phyloP scores from a whole-genome alignment of 1,140 invertebrate species.

The Heterodera schachtii region DNA sequence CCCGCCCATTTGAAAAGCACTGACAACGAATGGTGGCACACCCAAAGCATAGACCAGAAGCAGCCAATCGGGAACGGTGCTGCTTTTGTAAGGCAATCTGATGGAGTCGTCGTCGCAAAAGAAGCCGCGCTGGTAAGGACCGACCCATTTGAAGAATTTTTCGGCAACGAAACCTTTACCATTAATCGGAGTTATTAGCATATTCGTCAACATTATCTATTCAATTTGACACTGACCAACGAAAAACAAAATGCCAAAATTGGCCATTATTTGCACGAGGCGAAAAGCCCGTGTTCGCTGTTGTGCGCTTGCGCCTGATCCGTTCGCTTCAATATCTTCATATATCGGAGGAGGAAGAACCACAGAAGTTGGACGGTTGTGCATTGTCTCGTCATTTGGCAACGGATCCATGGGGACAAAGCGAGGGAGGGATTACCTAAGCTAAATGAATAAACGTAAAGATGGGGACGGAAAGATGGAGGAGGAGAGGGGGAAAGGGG shows the following conservation, averaged over 20 bases:
- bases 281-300: background rate
- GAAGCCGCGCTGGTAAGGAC: slow-evolving; percentile 48
- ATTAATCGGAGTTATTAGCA: too few relatives aligned
- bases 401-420: background rate
- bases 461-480: background rate
- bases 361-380: background rate
- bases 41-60: slow-evolving; percentile 24
- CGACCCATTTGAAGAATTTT: slow-evolving; percentile 17
- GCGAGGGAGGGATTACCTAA: too few relatives aligned
- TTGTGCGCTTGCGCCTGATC: background rate
- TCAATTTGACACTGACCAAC: background rate
- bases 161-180: slow-evolving; percentile 30
- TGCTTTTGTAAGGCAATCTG: slow-evolving; percentile 44
- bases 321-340: background rate
- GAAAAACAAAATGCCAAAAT: slow-evolving; percentile 13
- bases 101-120: slow-evolving; percentile 54
- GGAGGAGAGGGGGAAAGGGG: background rate
- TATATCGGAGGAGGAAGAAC: background rate
- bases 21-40: slow-evolving; percentile 5
- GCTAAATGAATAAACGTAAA: too few relatives aligned
- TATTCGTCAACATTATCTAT: too few relatives aligned
- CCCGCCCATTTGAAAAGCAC: background rate
- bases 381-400: background rate
- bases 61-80: slow-evolving; percentile 34
- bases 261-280: background rate